phyloP scores from a whole-genome alignment of 2,888 invertebrate genomes.

The Eupithecia insigniata region DNA sequence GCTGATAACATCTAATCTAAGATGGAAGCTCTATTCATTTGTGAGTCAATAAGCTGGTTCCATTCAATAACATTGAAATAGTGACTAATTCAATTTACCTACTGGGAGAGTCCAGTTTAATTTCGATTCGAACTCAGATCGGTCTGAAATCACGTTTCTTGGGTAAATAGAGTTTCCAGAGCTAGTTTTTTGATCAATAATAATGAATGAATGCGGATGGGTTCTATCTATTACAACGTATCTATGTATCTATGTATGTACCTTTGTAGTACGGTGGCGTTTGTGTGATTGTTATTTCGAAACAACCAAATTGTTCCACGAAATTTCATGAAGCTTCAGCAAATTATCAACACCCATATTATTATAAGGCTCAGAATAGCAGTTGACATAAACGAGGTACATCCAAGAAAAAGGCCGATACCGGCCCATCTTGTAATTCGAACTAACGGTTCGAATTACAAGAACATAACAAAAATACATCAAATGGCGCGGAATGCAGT shows the following conservation, averaged over 20 bases:
- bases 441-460: no score
- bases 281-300: not conserved
- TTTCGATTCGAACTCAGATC: conserved; percentile 51
- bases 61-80: conserved; percentile 48
- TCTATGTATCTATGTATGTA: no score
- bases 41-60: conserved; percentile 48
- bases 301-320: not conserved
- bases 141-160: conserved; percentile 46
- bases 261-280: not conserved
- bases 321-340: not conserved
- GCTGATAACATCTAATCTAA: conserved; percentile 24
- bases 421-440: no score
- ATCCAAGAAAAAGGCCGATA: no score
- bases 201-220: conserved; percentile 1
- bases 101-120: conserved; percentile 56
- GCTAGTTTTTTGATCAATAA: conserved; percentile 33
- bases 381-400: no score
- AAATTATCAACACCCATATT: not conserved
- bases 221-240: not conserved
- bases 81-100: conserved; percentile 43
- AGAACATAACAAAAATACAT: no score
- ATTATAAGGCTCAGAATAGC: no score
- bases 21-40: conserved; percentile 47
- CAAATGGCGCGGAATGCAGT: no score
- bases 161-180: conserved; percentile 8